Conservation (phyloP, 2,888 invertebrate genomes). For the Girardia tigrina region DNA sequence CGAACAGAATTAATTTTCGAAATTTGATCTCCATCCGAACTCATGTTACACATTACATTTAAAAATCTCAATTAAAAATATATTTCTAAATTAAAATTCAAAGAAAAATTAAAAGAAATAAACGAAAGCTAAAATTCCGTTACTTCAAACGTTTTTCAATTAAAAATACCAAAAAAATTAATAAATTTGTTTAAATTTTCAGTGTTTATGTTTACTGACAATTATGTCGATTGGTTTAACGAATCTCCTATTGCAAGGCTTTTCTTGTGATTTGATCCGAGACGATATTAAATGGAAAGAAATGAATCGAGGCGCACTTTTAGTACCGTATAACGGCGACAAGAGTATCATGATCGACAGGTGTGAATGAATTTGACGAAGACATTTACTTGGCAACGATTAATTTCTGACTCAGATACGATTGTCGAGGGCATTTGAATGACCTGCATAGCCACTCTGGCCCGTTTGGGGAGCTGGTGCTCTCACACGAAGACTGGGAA, state of each 20-base stretch:
- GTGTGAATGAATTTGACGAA: too few relatives aligned
- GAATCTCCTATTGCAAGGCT: constrained; percentile 12
- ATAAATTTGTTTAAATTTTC: not conserved
- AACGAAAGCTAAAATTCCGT: too few relatives aligned
- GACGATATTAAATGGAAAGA: constrained; percentile 18
- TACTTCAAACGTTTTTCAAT: too few relatives aligned
- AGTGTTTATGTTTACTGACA: not conserved
- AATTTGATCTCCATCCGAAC: too few relatives aligned
- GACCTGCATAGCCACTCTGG: not conserved
- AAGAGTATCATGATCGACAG: constrained; percentile 30
- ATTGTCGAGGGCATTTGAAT: not conserved
- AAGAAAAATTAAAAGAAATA: too few relatives aligned
- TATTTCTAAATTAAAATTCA: too few relatives aligned
- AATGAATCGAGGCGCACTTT: not conserved
- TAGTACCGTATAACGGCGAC: constrained; percentile 24
- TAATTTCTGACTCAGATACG: not conserved
- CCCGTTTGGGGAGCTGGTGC: not conserved
- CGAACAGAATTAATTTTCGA: too few relatives aligned
- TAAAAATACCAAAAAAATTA: too few relatives aligned
- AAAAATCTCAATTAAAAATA: too few relatives aligned
- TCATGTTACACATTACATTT: too few relatives aligned
- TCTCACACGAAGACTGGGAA: not conserved
- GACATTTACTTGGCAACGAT: not conserved
- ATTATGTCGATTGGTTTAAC: not conserved
- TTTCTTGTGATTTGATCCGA: not conserved